Conservation (phyloP, 2,888 invertebrate genomes). For the Diaprepes abbreviatus region DNA sequence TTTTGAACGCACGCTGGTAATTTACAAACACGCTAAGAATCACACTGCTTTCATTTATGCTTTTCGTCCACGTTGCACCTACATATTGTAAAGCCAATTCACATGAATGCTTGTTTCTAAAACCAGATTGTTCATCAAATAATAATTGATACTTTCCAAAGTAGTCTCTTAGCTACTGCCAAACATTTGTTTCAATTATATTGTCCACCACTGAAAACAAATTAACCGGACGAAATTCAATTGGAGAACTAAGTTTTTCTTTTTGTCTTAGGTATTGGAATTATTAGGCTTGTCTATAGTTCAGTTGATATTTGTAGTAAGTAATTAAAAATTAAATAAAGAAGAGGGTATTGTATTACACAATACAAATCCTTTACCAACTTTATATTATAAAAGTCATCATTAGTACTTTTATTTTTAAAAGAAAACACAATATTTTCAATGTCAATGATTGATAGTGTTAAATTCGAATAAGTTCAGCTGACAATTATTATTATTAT, state of each 20-base stretch:
- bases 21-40: constrained; percentile 43
- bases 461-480: too few species aligned
- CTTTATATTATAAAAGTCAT: background rate
- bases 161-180: constrained; percentile 18
- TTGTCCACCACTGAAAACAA: constrained; percentile 29
- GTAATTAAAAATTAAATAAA: too few species aligned
- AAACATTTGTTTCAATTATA: constrained; percentile 22
- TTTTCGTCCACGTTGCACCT: constrained; percentile 31
- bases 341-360: constrained; percentile 26
- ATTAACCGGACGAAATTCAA: constrained; percentile 13
- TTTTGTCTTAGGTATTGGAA: constrained; percentile 23
- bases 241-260: background rate
- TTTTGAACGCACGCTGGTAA: constrained; percentile 41
- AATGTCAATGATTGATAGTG: too few species aligned
- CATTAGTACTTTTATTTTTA: constrained; percentile 3
- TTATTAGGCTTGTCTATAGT: constrained; percentile 22
- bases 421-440: too few species aligned
- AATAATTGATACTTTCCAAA: constrained; percentile 19
- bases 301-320: background rate
- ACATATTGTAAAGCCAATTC: constrained; percentile 40
- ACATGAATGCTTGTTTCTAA: constrained; percentile 37
- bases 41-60: constrained; percentile 24
- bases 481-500: too few species aligned
- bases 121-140: constrained; percentile 25
- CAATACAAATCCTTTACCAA: constrained; percentile 8